These are phyloP conservation scores for Sebastes minor DNA, from an alignment of 2,797 vertebrate species.

Conservation along the genomic window DNA sequence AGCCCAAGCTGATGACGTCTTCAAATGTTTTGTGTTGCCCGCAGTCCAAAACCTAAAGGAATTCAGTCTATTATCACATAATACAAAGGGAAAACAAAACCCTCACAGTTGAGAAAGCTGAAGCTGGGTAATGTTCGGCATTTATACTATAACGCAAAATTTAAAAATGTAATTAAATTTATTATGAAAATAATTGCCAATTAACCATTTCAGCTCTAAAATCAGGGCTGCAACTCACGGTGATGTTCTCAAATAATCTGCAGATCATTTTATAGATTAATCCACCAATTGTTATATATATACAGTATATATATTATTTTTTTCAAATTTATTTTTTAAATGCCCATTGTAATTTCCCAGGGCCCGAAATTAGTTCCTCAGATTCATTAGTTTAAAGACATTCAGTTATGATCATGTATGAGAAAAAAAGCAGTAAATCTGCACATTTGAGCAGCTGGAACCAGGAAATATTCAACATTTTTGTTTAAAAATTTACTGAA, in stretches of 20 bases:
- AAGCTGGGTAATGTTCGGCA: neutral
- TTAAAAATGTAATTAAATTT: too few relatives aligned
- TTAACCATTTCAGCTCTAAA: neutral
- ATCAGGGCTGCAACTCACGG: neutral
- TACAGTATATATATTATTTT: too few relatives aligned
- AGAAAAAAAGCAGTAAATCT: neutral
- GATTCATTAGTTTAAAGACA: neutral
- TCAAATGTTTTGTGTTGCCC: neutral
- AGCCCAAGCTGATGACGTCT: neutral
- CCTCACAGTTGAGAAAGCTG: too few relatives aligned
- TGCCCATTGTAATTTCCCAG: neutral
- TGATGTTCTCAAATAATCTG: neutral
- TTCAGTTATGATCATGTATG: neutral
- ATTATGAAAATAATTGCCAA: neutral
- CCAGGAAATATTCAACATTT: neutral
- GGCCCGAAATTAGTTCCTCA: accelerated
- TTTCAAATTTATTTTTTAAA: too few relatives aligned
- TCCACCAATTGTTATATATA: too few relatives aligned
- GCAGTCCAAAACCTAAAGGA: neutral
- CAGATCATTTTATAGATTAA: neutral
- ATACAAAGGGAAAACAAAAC: neutral
- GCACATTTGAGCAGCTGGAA: neutral
- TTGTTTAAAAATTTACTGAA: neutral
- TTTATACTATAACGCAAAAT: neutral
- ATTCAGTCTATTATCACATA: neutral